Evolutionary conservation across 2,113 vertebrate species (phyloP).

Genomic region (Cranoglanis bouderius): DNA sequence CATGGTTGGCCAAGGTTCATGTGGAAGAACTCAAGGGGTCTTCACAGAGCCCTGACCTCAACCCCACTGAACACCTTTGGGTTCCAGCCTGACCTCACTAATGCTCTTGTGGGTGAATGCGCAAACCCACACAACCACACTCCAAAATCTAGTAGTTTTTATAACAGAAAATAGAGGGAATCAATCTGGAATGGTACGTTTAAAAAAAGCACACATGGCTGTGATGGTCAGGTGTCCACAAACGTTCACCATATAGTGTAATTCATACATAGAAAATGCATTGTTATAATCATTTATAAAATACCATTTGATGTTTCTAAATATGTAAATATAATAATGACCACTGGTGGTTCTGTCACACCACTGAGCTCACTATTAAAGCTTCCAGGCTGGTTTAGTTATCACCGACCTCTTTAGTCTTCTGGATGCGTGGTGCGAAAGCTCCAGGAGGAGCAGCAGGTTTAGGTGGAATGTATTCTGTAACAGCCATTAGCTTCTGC

Average conservation of each 20-base stretch:
- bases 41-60: neutral
- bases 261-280: neutral
- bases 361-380: neutral
- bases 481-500: slow-evolving; percentile 88
- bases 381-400: neutral
- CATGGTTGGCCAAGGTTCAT: neutral
- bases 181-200: too few relatives aligned
- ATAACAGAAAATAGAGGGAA: neutral
- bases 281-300: neutral
- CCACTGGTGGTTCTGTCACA: neutral
- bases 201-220: neutral
- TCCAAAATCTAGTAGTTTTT: neutral
- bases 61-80: neutral
- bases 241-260: neutral
- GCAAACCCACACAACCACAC: neutral
- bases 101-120: neutral
- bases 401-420: slow-evolving; percentile 65
- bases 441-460: slow-evolving; percentile 68
- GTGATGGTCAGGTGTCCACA: neutral
- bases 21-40: neutral
- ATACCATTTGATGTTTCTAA: neutral
- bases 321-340: neutral
- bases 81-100: neutral
- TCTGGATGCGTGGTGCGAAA: slow-evolving; percentile 38
- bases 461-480: slow-evolving; percentile 80